A percentile compares a stretch with the other conserved stretches of the same genome.
These are phyloP conservation scores for Tetragnatha versicolor DNA, from an alignment of 1,140 invertebrate species.

Conservation along the genomic window DNA sequence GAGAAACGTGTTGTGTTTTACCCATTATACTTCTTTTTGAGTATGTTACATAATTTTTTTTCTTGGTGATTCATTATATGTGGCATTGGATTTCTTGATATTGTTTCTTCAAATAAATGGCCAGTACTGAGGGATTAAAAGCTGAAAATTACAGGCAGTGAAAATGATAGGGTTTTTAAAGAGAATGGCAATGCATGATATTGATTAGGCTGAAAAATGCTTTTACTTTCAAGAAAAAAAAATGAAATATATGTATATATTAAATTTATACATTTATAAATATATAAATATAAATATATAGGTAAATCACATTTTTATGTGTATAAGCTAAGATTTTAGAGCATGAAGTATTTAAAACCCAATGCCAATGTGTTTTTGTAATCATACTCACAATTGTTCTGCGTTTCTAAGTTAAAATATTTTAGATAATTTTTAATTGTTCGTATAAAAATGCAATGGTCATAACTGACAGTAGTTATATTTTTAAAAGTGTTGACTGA, in stretches of 20 bases:
- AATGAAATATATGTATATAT: constrained; percentile 47
- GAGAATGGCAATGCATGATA: constrained; percentile 6
- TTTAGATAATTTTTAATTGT: constrained; percentile 40
- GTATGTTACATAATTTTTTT: constrained; percentile 27
- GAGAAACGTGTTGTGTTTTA: constrained; percentile 32
- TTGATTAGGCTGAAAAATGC: constrained; percentile 38
- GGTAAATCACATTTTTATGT: constrained; percentile 36
- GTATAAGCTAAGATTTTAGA: constrained; percentile 33
- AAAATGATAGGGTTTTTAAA: neutral
- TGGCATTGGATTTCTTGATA: constrained; percentile 24
- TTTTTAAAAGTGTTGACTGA: constrained; percentile 50
- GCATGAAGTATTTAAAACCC: constrained; percentile 15
- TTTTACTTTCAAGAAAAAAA: constrained; percentile 46
- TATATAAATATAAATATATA: constrained; percentile 50
- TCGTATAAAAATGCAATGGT: constrained; percentile 27
- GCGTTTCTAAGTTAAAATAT: constrained; percentile 40
- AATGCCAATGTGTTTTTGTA: constrained; percentile 42
- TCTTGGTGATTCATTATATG: constrained; percentile 21
- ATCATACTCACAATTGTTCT: constrained; percentile 26
- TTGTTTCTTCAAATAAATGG: constrained; percentile 26
- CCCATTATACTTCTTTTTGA: constrained; percentile 9
- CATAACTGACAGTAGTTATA: constrained; percentile 49
- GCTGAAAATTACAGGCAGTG: constrained; percentile 6
- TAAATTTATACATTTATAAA: constrained; percentile 49
- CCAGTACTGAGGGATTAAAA: constrained; percentile 34